Evolutionary conservation across 2,888 invertebrate genomes (phyloP).

Genomic region (Calameuta idolon): DNA sequence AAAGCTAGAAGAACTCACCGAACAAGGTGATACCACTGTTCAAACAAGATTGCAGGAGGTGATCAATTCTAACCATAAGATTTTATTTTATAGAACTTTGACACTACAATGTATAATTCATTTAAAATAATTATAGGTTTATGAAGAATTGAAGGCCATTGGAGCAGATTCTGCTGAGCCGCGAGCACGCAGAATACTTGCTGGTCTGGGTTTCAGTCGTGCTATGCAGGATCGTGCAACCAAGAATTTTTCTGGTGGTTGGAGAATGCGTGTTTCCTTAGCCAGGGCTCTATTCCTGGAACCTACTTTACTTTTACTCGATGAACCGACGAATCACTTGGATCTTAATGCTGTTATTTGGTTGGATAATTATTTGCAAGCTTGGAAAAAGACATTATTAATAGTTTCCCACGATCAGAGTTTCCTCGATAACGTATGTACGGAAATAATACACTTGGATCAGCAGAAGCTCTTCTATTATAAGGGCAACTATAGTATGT

Average conservation of each 20-base stretch:
- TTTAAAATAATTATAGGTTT: slow-evolving; percentile 72
- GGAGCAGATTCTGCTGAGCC: slow-evolving; percentile 99
- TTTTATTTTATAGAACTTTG: background rate
- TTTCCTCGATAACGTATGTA: slow-evolving; percentile 99
- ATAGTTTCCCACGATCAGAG: slow-evolving; percentile 99
- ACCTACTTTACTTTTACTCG: slow-evolving; percentile 95
- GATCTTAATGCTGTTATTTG: slow-evolving; percentile 99
- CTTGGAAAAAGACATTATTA: slow-evolving; percentile 98
- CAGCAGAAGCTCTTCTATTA: slow-evolving; percentile 95
- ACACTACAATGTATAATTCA: background rate
- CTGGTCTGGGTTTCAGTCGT: slow-evolving; percentile 94
- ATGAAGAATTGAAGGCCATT: slow-evolving; percentile 94
- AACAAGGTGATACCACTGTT: slow-evolving; percentile 78
- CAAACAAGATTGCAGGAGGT: slow-evolving; percentile 87
- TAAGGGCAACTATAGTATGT: slow-evolving; percentile 97
- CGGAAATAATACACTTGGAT: slow-evolving; percentile 98
- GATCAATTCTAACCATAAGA: slow-evolving; percentile 19
- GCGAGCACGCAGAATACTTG: slow-evolving; percentile 92
- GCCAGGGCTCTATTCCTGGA: slow-evolving; percentile 97
- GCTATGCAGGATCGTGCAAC: slow-evolving; percentile 92
- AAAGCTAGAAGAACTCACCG: slow-evolving; percentile 80
- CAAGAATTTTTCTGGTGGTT: slow-evolving; percentile 92
- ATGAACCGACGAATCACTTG: slow-evolving; percentile 99
- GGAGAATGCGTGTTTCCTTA: slow-evolving; percentile 99
- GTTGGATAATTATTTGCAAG: slow-evolving; percentile 98